phyloP scores from a whole-genome alignment of 2,888 invertebrate genomes.

The Hydrotaea cyrtoneurina region DNA sequence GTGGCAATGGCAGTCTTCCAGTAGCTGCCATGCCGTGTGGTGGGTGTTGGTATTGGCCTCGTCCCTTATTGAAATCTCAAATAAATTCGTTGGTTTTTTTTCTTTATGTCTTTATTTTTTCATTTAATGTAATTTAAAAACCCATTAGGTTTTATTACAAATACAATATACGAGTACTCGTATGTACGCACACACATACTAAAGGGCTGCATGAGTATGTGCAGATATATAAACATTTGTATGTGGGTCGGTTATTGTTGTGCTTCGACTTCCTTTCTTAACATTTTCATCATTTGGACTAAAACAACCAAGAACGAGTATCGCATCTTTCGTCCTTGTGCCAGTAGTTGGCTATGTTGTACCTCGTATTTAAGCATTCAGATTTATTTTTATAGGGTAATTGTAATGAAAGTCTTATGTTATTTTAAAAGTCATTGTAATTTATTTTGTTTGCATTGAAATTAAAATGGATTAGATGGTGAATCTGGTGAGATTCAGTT shows the following conservation, averaged over 20 bases:
- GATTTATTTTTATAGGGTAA: slow-evolving; percentile 46
- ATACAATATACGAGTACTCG: slow-evolving; percentile 39
- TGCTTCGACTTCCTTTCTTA: background rate
- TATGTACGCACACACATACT: background rate
- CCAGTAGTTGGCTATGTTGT: background rate
- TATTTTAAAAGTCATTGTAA: slow-evolving; percentile 25
- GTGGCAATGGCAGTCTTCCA: too few species aligned
- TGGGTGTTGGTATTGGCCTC: background rate
- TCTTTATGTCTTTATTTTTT: slow-evolving; percentile 52
- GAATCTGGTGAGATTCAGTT: background rate
- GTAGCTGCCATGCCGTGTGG: too few species aligned
- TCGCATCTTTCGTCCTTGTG: background rate
- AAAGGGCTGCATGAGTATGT: background rate
- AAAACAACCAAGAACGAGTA: background rate
- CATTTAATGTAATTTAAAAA: slow-evolving; percentile 64
- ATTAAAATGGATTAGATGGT: slow-evolving; percentile 15
- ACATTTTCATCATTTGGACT: background rate
- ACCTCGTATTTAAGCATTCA: background rate
- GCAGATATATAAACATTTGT: background rate
- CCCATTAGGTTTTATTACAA: slow-evolving; percentile 64
- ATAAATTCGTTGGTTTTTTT: slow-evolving; percentile 19
- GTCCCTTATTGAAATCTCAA: slow-evolving; percentile 25
- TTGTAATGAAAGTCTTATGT: slow-evolving; percentile 34
- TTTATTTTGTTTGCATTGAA: slow-evolving; percentile 38
- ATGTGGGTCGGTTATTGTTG: background rate